A percentile compares a stretch with the other conserved stretches of the same genome.
Conservation (phyloP, 2,888 invertebrate genomes). For the Trisateles emortualis region DNA sequence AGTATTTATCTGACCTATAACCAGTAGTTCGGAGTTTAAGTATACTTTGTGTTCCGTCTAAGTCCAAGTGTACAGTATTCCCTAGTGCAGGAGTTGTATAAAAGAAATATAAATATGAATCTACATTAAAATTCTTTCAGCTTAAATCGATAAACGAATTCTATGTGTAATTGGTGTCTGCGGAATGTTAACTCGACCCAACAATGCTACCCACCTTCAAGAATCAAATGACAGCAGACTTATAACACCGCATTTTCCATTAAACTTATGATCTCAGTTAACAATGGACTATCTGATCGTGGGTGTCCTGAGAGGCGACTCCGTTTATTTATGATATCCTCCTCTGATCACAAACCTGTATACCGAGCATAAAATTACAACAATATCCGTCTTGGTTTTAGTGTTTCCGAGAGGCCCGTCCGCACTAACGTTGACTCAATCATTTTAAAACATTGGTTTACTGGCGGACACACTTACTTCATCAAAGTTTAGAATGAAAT, state of each 20-base stretch:
- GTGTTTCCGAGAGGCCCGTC: not conserved
- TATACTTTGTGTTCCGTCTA: no score
- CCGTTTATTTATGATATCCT: not conserved
- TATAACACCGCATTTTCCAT: not conserved
- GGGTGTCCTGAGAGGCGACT: slow-evolving; percentile 2
- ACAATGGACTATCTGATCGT: slow-evolving; percentile 9
- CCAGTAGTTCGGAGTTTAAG: no score
- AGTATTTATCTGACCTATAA: no score
- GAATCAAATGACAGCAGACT: not conserved
- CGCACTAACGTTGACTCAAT: not conserved
- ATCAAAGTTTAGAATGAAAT: no score
- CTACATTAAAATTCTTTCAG: no score
- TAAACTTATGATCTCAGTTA: not conserved
- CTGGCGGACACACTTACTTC: no score
- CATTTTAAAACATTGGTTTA: no score
- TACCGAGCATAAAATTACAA: not conserved
- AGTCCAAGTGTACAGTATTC: no score
- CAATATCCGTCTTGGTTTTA: not conserved
- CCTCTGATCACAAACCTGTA: not conserved
- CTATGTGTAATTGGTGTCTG: not conserved
- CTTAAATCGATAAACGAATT: no score
- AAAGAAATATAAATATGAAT: no score
- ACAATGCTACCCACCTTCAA: not conserved
- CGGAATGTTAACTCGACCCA: not conserved
- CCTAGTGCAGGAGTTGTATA: no score